These are phyloP conservation scores for Clunio marinus DNA, from an alignment of 2,888 invertebrate species.

Conservation along the genomic window DNA sequence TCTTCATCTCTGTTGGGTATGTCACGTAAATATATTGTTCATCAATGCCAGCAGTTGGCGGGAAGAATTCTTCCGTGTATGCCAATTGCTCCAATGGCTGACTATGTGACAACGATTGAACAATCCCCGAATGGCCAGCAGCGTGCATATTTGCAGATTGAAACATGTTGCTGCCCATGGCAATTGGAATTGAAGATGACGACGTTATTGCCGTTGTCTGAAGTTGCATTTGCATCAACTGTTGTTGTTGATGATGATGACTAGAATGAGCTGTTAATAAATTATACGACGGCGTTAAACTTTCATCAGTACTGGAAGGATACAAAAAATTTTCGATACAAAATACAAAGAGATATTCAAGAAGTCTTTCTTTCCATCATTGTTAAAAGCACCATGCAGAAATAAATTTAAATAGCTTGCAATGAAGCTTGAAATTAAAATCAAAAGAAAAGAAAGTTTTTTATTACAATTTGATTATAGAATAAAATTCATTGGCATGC, in stretches of 20 bases:
- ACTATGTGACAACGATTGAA: not conserved
- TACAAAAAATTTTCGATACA: constrained; percentile 6
- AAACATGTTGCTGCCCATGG: not conserved
- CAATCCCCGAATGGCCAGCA: not conserved
- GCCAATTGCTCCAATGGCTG: constrained; percentile 41
- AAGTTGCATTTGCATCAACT: constrained; percentile 20
- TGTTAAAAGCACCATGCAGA: not conserved
- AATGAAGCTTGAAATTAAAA: not conserved
- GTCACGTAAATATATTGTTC: constrained; percentile 84
- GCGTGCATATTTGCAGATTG: not conserved
- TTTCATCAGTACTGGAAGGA: constrained; percentile 33
- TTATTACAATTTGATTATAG: not conserved
- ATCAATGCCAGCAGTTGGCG: constrained; percentile 50
- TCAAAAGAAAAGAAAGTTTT: not conserved
- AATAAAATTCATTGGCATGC: not conserved
- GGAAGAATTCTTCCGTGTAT: constrained; percentile 47
- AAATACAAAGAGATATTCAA: constrained; percentile 20
- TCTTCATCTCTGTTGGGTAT: constrained; percentile 79
- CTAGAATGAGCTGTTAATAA: constrained; percentile 36
- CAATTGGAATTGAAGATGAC: constrained; percentile 12
- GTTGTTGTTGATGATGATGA: not conserved
- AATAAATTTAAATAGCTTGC: not conserved
- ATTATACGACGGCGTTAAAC: constrained; percentile 31
- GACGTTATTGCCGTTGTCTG: constrained; percentile 19
- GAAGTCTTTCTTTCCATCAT: not conserved